Evolutionary conservation across 2,797 vertebrate species (phyloP), one percentile per base, ranked within the genome.

Genomic region (Takifugu ocellatus): DNA sequence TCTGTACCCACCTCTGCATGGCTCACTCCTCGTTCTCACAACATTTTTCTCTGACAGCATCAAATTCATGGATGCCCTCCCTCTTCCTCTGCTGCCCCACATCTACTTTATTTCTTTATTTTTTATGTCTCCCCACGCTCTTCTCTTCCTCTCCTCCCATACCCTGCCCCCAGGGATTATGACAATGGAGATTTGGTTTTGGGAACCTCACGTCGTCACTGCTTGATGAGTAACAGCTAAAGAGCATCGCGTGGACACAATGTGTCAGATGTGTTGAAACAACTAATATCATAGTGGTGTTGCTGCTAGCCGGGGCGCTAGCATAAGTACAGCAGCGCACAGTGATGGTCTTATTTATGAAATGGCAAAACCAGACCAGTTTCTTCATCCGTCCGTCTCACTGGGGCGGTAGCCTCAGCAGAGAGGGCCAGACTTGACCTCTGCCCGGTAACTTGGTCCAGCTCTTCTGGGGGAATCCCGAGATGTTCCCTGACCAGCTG

Each of bases 251-350:
- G 56, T 75, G 79, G 75, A 73, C 70, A 68, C 63, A 52, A 63
- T 76, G 84, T 84, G 83, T 83, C 81, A 82, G 82, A 77, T 62
- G 81, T 77, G 82, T 80, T 84, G 84, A 85, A 77, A 81, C 43
- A 66, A 51, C 55, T 71, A 56, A 71, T 58, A 64, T 68, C 49
- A 16, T 42, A 45, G 33, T 76, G 73, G 71, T 61, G 8, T 43
- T 12, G 42, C 42, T 43, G 6, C 54, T 66, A 51, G 66, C 68
- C 33, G 36, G 15, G 29, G 45, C 8, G 49, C 53, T 75, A 57
- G 68, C 56, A 67, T 61, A 60, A 51, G 43, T 21, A 50, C 47
- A 53, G 46, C 43, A 44, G 59, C 63, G 10, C 29, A 21, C 6
- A 29, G 27, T 4, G 27, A 29, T 29, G 4, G 27, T 2, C 27